Evolutionary conservation across 2,888 invertebrate genomes (phyloP).

Genomic region (Epirrita christyi): DNA sequence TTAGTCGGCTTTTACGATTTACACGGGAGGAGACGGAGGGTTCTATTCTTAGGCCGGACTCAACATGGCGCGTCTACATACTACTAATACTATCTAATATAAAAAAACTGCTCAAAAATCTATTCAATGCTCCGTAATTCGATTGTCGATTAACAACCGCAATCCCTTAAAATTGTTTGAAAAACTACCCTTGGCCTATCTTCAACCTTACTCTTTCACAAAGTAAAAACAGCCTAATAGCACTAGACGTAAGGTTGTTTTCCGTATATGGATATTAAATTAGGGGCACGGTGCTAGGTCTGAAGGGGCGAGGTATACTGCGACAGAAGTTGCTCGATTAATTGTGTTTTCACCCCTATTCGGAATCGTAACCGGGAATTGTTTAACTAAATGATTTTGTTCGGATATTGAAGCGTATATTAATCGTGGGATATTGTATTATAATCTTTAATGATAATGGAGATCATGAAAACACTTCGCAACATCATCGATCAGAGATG

Average conservation of each 20-base stretch:
- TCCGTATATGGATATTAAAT: slow-evolving; percentile 40
- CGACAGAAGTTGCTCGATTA: slow-evolving; percentile 78
- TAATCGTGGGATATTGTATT: background rate
- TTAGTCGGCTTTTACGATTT: too few relatives aligned
- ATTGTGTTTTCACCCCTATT: slow-evolving; percentile 74
- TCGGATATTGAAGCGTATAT: slow-evolving; percentile 42
- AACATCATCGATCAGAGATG: too few relatives aligned
- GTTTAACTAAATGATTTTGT: slow-evolving; percentile 62
- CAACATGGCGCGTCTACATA: too few relatives aligned
- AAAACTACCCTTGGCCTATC: slow-evolving; percentile 67
- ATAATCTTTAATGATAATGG: too few relatives aligned
- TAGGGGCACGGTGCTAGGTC: slow-evolving; percentile 57
- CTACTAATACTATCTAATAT: too few relatives aligned
- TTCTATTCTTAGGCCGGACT: too few relatives aligned
- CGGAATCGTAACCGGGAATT: slow-evolving; percentile 55
- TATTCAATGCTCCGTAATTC: slow-evolving; percentile 62
- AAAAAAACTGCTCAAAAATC: slow-evolving; percentile 37
- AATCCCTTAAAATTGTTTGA: slow-evolving; percentile 74
- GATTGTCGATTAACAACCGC: slow-evolving; percentile 70
- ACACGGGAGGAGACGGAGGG: too few relatives aligned
- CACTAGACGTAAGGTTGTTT: slow-evolving; percentile 4
- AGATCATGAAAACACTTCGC: too few relatives aligned
- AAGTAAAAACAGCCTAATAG: background rate
- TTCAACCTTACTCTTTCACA: slow-evolving; percentile 15
- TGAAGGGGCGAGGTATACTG: slow-evolving; percentile 44